These are phyloP conservation scores for Protophormia terraenovae DNA, from an alignment of 2,888 invertebrate genomes.

Conservation along the genomic window DNA sequence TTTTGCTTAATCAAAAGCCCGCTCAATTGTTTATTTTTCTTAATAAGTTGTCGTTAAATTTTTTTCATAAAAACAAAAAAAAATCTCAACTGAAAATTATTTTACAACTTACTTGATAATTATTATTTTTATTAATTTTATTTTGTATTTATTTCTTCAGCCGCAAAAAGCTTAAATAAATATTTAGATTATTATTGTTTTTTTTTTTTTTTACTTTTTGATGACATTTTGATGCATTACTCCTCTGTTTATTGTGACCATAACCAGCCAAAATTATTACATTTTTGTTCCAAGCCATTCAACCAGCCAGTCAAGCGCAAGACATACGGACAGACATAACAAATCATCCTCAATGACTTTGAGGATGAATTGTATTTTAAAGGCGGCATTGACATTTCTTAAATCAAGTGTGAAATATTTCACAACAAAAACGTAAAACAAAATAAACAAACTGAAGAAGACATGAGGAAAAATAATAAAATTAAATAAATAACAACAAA, in stretches of 20 bases:
- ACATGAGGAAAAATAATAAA: too few relatives aligned
- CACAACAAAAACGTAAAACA: background rate
- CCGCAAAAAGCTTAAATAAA: constrained; percentile 36
- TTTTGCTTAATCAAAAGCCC: constrained; percentile 14
- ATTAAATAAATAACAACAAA: too few relatives aligned
- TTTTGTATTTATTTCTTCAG: background rate
- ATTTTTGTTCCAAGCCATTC: background rate
- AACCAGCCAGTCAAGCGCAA: background rate
- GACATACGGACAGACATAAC: background rate
- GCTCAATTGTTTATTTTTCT: constrained; percentile 58
- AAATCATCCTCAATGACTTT: constrained; percentile 2
- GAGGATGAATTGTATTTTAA: constrained; percentile 38
- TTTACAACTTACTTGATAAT: background rate
- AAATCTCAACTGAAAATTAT: too few relatives aligned
- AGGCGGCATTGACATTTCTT: constrained; percentile 60
- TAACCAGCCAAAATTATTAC: background rate
- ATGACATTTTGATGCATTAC: constrained; percentile 56
- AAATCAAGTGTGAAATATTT: constrained; percentile 63
- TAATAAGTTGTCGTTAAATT: constrained; percentile 35
- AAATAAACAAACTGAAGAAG: too few relatives aligned
- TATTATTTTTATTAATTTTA: background rate
- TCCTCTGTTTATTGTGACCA: constrained; percentile 38
- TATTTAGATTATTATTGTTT: too few relatives aligned
- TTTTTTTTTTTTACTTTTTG: background rate
- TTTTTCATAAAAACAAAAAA: too few relatives aligned